Evolutionary conservation across 64 coral and sea anemone genomes (phyloP).

Genomic region (Actinia equina): DNA sequence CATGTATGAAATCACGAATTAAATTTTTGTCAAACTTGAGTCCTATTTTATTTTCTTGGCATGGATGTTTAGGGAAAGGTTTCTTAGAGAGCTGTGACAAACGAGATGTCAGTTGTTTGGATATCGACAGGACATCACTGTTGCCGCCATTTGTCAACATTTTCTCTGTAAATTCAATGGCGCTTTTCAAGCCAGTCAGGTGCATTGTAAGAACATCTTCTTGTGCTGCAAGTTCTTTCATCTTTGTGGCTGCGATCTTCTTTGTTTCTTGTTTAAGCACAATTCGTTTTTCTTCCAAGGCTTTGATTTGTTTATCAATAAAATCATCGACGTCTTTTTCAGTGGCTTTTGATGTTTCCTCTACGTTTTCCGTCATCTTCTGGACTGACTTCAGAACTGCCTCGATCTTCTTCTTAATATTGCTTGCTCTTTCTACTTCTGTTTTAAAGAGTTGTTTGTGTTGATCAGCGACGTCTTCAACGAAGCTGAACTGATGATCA

Average conservation of each 20-base stretch:
- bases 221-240: neutral
- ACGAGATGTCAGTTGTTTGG: neutral
- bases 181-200: neutral
- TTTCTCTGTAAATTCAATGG: neutral
- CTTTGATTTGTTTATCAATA: neutral
- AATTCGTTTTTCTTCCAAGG: neutral
- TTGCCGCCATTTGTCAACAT: neutral
- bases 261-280: too few species aligned
- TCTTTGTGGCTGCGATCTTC: too few species aligned
- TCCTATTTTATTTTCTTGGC: neutral
- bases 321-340: constrained; percentile 9
- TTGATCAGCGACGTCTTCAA: constrained; percentile 30
- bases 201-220: neutral
- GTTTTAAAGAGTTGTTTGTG: constrained; percentile 7
- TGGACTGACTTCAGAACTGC: constrained; percentile 11
- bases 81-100: neutral
- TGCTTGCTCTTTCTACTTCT: neutral
- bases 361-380: neutral
- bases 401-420: neutral
- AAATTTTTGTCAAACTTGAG: neutral
- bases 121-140: constrained; percentile 1
- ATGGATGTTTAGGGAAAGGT: neutral
- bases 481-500: constrained; percentile 31
- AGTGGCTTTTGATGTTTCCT: neutral
- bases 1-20: neutral